phyloP scores from a whole-genome alignment of 92 coral and sea anemone species.

The Bergia puertoricense region DNA sequence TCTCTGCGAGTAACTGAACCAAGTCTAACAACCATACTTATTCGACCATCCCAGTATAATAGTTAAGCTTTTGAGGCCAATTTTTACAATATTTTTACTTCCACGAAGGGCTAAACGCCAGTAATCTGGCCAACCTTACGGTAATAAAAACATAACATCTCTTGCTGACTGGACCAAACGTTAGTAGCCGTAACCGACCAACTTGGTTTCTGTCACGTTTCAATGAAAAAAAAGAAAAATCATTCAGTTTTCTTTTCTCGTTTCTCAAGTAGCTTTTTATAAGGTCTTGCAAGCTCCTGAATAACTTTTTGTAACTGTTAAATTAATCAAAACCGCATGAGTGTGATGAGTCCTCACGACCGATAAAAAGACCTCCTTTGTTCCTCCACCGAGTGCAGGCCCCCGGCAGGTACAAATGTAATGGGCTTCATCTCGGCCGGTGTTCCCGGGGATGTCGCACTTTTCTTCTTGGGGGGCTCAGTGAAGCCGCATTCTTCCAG shows the following conservation, averaged over 20 bases:
- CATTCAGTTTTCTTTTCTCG: not conserved
- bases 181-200: not conserved
- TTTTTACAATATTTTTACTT: too few species aligned
- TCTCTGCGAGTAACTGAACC: too few species aligned
- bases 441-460: not conserved
- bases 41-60: too few species aligned
- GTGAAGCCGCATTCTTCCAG: slow-evolving; percentile 63
- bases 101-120: too few species aligned
- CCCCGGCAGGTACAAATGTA: slow-evolving; percentile 71
- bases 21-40: too few species aligned
- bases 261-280: not conserved
- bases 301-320: not conserved
- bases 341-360: not conserved
- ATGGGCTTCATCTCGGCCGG: slow-evolving; percentile 38
- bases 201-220: not conserved
- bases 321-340: too few species aligned
- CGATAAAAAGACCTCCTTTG: not conserved
- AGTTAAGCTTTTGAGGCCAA: too few species aligned
- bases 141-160: not conserved
- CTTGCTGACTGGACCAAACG: too few species aligned
- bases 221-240: not conserved
- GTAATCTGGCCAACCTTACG: not conserved
- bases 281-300: not conserved
- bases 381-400: slow-evolving; percentile 34
- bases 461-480: slow-evolving; percentile 73